Conservation (phyloP, 2,888 invertebrate genomes). For the Aproaerema taeniolella region DNA sequence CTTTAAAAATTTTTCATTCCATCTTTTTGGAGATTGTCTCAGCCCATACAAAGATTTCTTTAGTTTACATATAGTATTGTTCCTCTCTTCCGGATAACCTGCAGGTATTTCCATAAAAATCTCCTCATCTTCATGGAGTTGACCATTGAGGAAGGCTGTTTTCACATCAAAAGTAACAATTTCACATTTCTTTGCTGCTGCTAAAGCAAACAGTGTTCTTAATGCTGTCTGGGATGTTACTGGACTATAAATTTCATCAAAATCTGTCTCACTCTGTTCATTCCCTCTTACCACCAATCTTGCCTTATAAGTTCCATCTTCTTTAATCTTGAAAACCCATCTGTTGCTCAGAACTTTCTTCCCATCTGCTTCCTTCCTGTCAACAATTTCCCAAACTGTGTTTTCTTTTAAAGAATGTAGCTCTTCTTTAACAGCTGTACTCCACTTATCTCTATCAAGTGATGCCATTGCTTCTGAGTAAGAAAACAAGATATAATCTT, state of each 20-base stretch:
- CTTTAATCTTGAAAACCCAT: constrained; percentile 14
- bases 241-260: constrained; percentile 14
- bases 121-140: constrained; percentile 18
- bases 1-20: constrained; percentile 11
- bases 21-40: constrained; percentile 12
- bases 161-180: constrained; percentile 20
- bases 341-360: too few relatives aligned
- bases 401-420: too few relatives aligned
- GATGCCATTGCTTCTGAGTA: too few relatives aligned
- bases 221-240: constrained; percentile 15
- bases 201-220: constrained; percentile 11
- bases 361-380: too few relatives aligned
- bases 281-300: constrained; percentile 13
- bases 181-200: constrained; percentile 1
- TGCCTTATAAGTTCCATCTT: constrained; percentile 9
- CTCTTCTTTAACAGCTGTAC: too few relatives aligned
- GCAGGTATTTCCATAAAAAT: constrained; percentile 19
- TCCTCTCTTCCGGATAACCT: constrained; percentile 1
- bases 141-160: constrained; percentile 23
- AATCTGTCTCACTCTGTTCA: constrained; percentile 11
- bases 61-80: constrained; percentile 10
- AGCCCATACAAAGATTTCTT: constrained; percentile 12
- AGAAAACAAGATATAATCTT: too few relatives aligned
- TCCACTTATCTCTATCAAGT: too few relatives aligned
- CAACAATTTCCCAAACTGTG: too few relatives aligned